Conservation (phyloP, 2,888 invertebrate species). For the Dasysyrphus tricinctus region DNA sequence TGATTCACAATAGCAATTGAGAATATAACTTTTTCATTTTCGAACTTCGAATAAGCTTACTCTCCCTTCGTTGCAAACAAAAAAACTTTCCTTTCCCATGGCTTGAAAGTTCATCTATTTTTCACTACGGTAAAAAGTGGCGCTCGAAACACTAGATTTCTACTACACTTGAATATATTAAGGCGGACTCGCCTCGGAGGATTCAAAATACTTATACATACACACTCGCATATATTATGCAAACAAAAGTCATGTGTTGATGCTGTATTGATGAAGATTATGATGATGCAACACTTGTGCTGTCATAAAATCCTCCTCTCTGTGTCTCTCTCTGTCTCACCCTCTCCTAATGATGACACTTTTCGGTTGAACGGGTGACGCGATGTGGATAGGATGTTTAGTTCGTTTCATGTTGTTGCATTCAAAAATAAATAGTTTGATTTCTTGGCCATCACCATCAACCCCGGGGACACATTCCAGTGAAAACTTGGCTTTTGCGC, state of each 20-base stretch:
- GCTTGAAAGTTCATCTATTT: constrained; percentile 55
- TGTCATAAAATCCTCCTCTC: constrained; percentile 35
- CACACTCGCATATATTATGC: constrained; percentile 29
- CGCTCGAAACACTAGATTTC: constrained; percentile 38
- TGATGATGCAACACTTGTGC: constrained; percentile 72
- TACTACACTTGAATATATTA: background rate
- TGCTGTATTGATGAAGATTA: constrained; percentile 48
- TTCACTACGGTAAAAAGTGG: constrained; percentile 22
- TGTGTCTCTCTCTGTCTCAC: background rate
- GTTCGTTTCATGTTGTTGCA: constrained; percentile 32
- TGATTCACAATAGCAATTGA: constrained; percentile 37
- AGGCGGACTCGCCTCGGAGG: background rate
- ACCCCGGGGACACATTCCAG: constrained; percentile 44
- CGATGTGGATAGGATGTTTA: constrained; percentile 30
- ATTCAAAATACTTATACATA: background rate
- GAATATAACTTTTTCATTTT: background rate
- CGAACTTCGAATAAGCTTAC: constrained; percentile 48
- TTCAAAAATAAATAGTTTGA: constrained; percentile 52
- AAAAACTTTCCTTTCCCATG: constrained; percentile 19
- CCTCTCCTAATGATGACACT: constrained; percentile 56
- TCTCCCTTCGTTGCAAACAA: background rate
- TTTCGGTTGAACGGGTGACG: constrained; percentile 28
- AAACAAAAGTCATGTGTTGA: constrained; percentile 69
- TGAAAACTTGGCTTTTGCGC: constrained; percentile 50
- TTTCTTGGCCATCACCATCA: constrained; percentile 48